These are phyloP conservation scores for Phymanthus crucifer DNA, from an alignment of 92 coral and sea anemone genomes.

Conservation along the genomic window DNA sequence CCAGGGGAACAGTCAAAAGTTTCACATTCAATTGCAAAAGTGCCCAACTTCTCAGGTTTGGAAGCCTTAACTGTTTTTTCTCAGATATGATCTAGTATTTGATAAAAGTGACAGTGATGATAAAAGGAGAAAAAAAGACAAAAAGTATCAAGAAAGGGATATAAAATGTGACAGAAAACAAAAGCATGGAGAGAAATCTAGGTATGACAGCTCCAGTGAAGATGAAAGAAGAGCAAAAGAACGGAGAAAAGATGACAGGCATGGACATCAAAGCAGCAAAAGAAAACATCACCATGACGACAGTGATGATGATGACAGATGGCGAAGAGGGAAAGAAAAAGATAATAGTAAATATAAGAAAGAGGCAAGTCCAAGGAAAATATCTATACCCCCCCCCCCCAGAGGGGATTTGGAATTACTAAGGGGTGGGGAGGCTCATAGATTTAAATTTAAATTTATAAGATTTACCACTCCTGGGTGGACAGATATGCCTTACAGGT, in stretches of 20 bases:
- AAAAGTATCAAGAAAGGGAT: slow-evolving; percentile 30
- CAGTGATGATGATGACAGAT: not conserved
- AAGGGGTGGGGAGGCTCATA: not conserved
- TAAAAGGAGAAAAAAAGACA: slow-evolving; percentile 32
- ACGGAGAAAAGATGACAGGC: slow-evolving; percentile 11
- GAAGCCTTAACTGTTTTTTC: not conserved
- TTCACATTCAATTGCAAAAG: not conserved
- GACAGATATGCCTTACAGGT: too few species aligned
- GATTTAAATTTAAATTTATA: too few species aligned
- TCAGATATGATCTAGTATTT: slow-evolving; percentile 82
- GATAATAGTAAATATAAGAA: not conserved
- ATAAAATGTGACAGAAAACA: slow-evolving; percentile 6
- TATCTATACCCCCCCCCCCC: not conserved
- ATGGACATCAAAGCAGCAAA: not conserved
- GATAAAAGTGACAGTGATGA: slow-evolving; percentile 54
- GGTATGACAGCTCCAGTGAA: slow-evolving; percentile 19
- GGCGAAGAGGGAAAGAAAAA: not conserved
- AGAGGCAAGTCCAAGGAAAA: not conserved
- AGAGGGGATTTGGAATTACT: not conserved
- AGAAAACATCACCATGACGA: slow-evolving; percentile 7
- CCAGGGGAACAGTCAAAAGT: too few species aligned
- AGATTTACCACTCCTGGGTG: too few species aligned
- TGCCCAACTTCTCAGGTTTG: not conserved
- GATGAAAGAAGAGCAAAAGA: slow-evolving; percentile 30
- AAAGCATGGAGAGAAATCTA: slow-evolving; percentile 4